Conservation (phyloP, 2,888 invertebrate species). For the Biston betularia region DNA sequence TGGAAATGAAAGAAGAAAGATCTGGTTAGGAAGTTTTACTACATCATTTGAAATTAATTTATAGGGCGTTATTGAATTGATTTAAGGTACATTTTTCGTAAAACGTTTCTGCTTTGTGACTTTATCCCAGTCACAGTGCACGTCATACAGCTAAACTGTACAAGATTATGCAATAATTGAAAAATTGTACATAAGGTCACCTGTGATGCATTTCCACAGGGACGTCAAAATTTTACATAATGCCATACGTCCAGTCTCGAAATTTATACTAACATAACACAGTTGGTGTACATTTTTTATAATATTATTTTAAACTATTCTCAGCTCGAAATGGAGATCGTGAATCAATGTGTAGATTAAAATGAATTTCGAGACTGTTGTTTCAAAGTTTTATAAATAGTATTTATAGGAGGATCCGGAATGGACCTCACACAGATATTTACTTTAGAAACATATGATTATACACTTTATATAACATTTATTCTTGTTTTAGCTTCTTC, state of each 20-base stretch:
- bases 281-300: not conserved
- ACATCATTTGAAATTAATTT: not conserved
- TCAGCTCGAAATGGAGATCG: not conserved
- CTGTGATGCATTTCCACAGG: constrained; percentile 21
- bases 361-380: constrained; percentile 25
- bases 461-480: not conserved
- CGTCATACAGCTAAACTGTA: constrained; percentile 3
- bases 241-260: constrained; percentile 17
- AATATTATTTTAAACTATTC: too few species aligned
- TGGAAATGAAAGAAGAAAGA: not conserved
- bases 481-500: too few species aligned
- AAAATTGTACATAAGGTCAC: constrained; percentile 32
- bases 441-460: not conserved
- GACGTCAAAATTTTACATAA: constrained; percentile 16
- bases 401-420: constrained; percentile 18
- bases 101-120: too few species aligned
- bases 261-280: constrained; percentile 21
- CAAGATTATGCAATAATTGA: constrained; percentile 8
- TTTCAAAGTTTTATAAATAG: constrained; percentile 28
- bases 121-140: constrained; percentile 6
- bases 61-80: not conserved
- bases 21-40: not conserved
- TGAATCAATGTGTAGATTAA: constrained; percentile 20
- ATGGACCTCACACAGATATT: constrained; percentile 14
- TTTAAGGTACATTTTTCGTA: too few species aligned